Percentiles rank a stretch among this genome's conserved stretches.
Conservation (phyloP, 2,888 invertebrate species). For the Ecliptopera silaceata region DNA sequence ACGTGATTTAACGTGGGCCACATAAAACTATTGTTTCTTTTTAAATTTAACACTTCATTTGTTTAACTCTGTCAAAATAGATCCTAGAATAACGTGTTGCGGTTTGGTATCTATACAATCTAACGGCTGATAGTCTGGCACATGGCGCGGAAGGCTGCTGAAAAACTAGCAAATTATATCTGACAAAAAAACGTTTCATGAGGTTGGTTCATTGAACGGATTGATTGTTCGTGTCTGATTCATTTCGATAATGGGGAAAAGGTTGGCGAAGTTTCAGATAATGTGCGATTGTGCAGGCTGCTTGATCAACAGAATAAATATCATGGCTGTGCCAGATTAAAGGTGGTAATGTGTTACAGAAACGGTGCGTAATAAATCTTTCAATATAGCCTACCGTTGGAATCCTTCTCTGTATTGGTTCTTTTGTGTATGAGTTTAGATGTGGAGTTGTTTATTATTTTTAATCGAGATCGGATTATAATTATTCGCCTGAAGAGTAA, state of each 20-base stretch:
- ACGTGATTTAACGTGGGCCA: constrained; percentile 56
- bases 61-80: constrained; percentile 33
- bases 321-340: constrained; percentile 7
- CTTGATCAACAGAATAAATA: no score
- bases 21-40: constrained; percentile 58
- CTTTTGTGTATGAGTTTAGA: constrained; percentile 27
- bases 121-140: background rate
- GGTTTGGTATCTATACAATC: background rate
- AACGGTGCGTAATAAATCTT: constrained; percentile 37
- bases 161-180: no score
- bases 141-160: background rate
- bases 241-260: no score
- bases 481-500: background rate
- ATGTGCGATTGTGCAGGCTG: background rate
- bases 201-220: no score
- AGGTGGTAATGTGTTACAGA: constrained; percentile 22
- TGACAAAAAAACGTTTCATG: no score
- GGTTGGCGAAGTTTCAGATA: background rate
- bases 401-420: constrained; percentile 23
- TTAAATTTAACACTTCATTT: constrained; percentile 40
- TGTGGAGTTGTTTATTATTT: constrained; percentile 25
- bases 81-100: constrained; percentile 24
- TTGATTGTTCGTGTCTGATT: no score
- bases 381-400: constrained; percentile 35
- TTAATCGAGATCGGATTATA: constrained; percentile 4